Conservation (phyloP, 2,888 invertebrate genomes). For the Cremastobaeus sp. region DNA sequence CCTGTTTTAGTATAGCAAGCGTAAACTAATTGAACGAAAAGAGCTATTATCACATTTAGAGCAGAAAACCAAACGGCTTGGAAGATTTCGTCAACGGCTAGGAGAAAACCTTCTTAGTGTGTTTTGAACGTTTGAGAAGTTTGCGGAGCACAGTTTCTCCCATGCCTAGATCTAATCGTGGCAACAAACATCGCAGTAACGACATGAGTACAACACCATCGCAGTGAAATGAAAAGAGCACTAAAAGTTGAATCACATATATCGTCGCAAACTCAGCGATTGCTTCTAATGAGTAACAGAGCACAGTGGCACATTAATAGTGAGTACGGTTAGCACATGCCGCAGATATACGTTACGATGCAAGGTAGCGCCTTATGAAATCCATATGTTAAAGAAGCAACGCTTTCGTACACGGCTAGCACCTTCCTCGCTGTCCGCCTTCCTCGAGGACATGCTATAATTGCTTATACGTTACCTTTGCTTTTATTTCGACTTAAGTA, state of each 20-base stretch:
- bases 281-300: constrained; percentile 53
- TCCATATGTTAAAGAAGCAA: constrained; percentile 58
- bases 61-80: no score
- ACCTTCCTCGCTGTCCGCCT: constrained; percentile 48
- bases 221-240: constrained; percentile 44
- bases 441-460: constrained; percentile 66
- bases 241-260: constrained; percentile 52
- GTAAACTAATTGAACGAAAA: no score
- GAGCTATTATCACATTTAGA: no score
- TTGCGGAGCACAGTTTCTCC: constrained; percentile 31
- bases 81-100: no score
- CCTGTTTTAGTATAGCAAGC: not conserved
- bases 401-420: constrained; percentile 52
- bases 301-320: constrained; percentile 54
- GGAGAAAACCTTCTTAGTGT: no score
- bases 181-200: constrained; percentile 53
- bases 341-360: constrained; percentile 55
- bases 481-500: constrained; percentile 65
- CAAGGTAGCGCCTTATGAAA: constrained; percentile 56
- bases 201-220: constrained; percentile 40
- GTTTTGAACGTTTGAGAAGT: constrained; percentile 5
- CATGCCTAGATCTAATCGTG: constrained; percentile 45
- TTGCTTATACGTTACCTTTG: constrained; percentile 75
- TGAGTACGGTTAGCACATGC: constrained; percentile 56
- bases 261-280: constrained; percentile 48